Evolutionary conservation across 1,140 invertebrate species (phyloP).

Genomic region (Uloborus diversus): DNA sequence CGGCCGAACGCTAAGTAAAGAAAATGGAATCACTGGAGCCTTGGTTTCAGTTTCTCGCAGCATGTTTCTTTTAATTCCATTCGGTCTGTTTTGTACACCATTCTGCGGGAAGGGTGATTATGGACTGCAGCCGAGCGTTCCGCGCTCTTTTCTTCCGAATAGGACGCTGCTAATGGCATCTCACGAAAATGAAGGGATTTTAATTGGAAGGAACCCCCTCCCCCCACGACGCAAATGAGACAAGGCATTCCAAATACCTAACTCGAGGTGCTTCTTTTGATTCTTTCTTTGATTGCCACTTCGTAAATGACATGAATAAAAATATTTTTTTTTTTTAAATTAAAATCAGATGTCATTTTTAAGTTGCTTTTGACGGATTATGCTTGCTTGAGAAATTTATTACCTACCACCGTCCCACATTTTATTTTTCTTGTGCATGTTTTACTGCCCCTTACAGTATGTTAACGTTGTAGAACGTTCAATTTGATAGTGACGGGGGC

Average conservation of each 20-base stretch:
- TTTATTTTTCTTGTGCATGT: background rate
- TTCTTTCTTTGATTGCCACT: background rate
- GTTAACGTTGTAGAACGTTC: too few relatives aligned
- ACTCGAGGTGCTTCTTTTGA: background rate
- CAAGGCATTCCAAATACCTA: background rate
- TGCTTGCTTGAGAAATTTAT: background rate
- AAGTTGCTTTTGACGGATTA: background rate
- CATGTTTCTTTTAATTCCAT: conserved; percentile 31
- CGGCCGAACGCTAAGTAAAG: conserved; percentile 20
- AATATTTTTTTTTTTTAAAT: too few relatives aligned
- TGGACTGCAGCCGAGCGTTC: conserved; percentile 33
- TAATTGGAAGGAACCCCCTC: conserved; percentile 30
- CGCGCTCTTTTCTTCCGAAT: background rate
- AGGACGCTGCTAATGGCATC: conserved; percentile 27
- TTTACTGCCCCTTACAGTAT: too few relatives aligned
- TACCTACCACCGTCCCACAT: background rate
- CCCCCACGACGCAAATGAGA: background rate
- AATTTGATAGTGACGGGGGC: too few relatives aligned
- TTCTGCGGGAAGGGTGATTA: conserved; percentile 41
- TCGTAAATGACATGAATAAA: too few relatives aligned
- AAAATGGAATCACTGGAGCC: background rate
- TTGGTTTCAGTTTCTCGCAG: background rate
- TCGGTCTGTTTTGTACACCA: conserved; percentile 19
- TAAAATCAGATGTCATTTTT: background rate
- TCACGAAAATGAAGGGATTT: conserved; percentile 32